phyloP scores from a whole-genome alignment of 2,888 invertebrate species.

The Andrena bucephala region DNA sequence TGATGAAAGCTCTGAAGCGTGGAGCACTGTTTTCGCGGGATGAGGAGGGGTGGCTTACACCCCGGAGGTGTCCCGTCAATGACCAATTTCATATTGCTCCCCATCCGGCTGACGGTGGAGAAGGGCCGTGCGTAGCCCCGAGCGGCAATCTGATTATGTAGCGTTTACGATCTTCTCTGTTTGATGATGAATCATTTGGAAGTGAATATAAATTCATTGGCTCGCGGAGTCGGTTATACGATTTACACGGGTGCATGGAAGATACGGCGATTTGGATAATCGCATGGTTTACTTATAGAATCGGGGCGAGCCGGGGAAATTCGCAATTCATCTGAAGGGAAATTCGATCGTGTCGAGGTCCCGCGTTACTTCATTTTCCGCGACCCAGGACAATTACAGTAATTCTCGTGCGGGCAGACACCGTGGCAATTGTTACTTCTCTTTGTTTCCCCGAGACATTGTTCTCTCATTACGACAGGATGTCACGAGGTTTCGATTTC shows the following conservation, averaged over 20 bases:
- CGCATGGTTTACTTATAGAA: no score
- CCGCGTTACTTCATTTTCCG: constrained; percentile 41
- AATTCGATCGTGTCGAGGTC: constrained; percentile 25
- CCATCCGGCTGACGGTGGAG: neutral
- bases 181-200: constrained; percentile 26
- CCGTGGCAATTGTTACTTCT: constrained; percentile 53
- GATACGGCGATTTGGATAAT: no score
- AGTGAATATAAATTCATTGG: constrained; percentile 10
- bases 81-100: constrained; percentile 34
- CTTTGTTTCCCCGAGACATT: constrained; percentile 63
- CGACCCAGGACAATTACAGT: constrained; percentile 25
- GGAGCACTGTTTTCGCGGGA: neutral
- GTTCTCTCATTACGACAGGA: constrained; percentile 60
- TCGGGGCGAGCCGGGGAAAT: neutral
- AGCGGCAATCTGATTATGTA: constrained; percentile 45
- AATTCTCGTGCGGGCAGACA: constrained; percentile 40
- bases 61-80: constrained; percentile 25
- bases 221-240: neutral
- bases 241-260: no score
- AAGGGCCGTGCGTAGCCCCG: constrained; percentile 33
- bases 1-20: neutral
- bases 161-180: constrained; percentile 37
- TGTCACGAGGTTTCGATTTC: constrained; percentile 67
- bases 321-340: neutral
- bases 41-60: neutral